Evolutionary conservation across 2,888 invertebrate species (phyloP).

Genomic region (Pantelozetes paolii): DNA sequence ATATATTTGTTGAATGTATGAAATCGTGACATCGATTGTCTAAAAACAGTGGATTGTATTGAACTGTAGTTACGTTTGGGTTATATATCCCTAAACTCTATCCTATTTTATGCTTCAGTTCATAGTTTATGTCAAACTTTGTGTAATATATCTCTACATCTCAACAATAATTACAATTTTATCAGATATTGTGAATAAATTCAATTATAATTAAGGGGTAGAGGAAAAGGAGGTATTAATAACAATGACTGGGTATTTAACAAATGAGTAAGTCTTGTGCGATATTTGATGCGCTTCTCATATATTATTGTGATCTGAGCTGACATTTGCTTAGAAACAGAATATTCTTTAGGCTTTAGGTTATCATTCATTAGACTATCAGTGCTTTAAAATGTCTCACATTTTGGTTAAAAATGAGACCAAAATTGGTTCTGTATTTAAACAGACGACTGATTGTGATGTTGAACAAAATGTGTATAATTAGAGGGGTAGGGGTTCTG

Average conservation of each 20-base stretch:
- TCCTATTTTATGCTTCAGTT: not conserved
- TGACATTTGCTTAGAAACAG: constrained; percentile 11
- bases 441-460: not conserved
- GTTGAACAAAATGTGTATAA: not conserved
- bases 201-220: not conserved
- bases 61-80: no score
- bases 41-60: no score
- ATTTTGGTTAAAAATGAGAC: not conserved
- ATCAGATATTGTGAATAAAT: not conserved
- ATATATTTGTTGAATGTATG: not conserved
- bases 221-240: no score
- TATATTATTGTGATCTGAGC: not conserved
- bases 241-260: not conserved
- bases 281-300: constrained; percentile 6
- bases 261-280: not conserved
- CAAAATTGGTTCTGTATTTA: constrained; percentile 7
- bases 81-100: not conserved
- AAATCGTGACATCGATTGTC: not conserved
- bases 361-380: not conserved
- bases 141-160: not conserved
- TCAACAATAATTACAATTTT: not conserved
- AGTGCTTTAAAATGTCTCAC: not conserved
- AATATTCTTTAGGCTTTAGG: not conserved
- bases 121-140: not conserved
- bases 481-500: not conserved